These are phyloP conservation scores for Drosophila rhopaloa DNA, from an alignment of 1,140 invertebrate species.

Conservation along the genomic window DNA sequence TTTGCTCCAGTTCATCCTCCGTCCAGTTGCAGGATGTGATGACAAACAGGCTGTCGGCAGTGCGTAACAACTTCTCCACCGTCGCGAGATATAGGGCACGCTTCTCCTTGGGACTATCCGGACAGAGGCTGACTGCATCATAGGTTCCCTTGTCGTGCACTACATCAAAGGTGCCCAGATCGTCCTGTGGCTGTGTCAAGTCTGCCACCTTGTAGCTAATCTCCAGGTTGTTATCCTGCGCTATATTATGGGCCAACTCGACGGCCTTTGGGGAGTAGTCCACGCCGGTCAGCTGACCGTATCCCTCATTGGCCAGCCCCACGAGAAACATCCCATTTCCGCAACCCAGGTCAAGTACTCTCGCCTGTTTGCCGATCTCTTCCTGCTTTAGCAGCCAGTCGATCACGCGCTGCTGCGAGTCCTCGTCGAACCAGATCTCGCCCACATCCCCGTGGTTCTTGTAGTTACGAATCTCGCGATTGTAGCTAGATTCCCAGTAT, in stretches of 20 bases:
- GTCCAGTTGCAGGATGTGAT: conserved; percentile 99
- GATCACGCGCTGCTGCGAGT: conserved; percentile 90
- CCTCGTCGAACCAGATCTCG: conserved; percentile 97
- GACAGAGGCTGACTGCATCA: conserved; percentile 94
- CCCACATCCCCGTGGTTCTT: conserved; percentile 93
- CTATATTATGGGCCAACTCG: conserved; percentile 89
- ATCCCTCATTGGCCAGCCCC: conserved; percentile 89
- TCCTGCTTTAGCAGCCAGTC: conserved; percentile 87
- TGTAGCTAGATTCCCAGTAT: conserved; percentile 94
- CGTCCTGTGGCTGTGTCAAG: conserved; percentile 43
- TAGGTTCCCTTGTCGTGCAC: conserved; percentile 97
- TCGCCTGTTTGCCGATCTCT: conserved; percentile 82
- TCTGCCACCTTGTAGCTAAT: conserved; percentile 87
- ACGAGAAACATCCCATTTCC: conserved; percentile 95
- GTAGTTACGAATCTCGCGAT: conserved; percentile 93
- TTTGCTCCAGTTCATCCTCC: conserved; percentile 90
- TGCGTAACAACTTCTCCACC: conserved; percentile 80
- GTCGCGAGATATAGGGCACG: conserved; percentile 89
- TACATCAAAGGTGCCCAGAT: conserved; percentile 87
- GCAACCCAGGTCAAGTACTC: conserved; percentile 91
- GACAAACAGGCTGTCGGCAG: conserved; percentile 88
- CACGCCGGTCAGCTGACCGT: conserved; percentile 90
- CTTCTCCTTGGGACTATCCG: conserved; percentile 88
- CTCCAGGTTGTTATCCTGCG: conserved; percentile 85
- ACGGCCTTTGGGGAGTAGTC: conserved; percentile 94